These are phyloP conservation scores for Sminthurinus signatus DNA, from an alignment of 1,140 invertebrate genomes.

Conservation along the genomic window DNA sequence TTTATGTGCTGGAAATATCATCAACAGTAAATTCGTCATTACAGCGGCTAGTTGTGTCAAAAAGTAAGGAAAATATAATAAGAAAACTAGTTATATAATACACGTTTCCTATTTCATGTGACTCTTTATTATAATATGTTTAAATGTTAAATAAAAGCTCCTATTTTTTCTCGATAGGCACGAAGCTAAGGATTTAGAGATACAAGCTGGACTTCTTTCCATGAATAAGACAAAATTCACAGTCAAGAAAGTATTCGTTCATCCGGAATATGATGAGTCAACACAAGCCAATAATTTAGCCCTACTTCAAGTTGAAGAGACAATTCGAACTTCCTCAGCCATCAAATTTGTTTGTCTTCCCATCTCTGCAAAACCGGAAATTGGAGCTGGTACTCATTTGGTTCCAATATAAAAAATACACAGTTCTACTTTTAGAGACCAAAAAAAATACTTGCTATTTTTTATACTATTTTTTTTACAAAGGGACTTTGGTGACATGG, in stretches of 20 bases:
- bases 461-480: too few relatives aligned
- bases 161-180: not conserved
- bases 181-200: not conserved
- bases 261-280: not conserved
- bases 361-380: not conserved
- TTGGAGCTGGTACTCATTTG: too few relatives aligned
- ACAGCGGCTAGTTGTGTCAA: constrained; percentile 1
- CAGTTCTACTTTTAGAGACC: too few relatives aligned
- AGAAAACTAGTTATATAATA: not conserved
- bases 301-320: not conserved
- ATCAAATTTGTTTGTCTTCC: constrained; percentile 5
- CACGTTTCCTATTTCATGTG: too few relatives aligned
- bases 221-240: too few relatives aligned
- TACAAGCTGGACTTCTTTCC: not conserved
- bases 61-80: not conserved
- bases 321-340: not conserved
- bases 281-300: not conserved
- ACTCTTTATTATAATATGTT: too few relatives aligned
- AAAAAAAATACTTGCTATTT: too few relatives aligned
- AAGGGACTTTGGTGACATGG: too few relatives aligned
- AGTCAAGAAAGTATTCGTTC: not conserved
- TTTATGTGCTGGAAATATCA: constrained; percentile 8
- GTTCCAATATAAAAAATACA: too few relatives aligned
- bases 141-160: too few relatives aligned
- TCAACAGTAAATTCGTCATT: constrained; percentile 1